Evolutionary conservation across 2,797 vertebrate genomes (phyloP), one percentile per base, ranked within the genome.

Genomic region (Serranus cabrilla): DNA sequence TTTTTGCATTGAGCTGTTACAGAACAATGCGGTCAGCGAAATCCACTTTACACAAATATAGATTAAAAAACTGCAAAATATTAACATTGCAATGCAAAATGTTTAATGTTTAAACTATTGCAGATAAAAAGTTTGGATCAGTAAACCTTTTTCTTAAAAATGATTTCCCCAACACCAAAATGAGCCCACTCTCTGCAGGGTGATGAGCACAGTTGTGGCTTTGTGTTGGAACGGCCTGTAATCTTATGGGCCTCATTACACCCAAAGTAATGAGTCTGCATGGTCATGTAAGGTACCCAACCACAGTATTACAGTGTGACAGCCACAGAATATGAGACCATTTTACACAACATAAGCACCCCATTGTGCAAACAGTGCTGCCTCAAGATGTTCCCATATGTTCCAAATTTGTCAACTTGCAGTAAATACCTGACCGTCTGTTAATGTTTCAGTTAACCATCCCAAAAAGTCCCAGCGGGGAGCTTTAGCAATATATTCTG

Each of bases 281-380:
- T 52, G 43, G 37, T 51, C 65, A 52, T 46, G 11, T 50, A 13
- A 81, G 13, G 63, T 31, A 16, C 20, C 52, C 39, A 37, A 37
- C 18, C 23, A 37, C 34, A 42, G 27, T 57, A 10, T 39, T 27
- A 37, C 40, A n/a, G 27, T 46, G 61, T 62, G 43, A 67, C 62
- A 72, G 20, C 3, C 39, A 42, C 5, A 52, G 27, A 63, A 63
- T 57, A 57, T 46, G 62, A 72, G 51, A 51, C 21, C 11, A 25
- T 42, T 62, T 58, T n/a, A 62, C 50, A 61, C 50, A 57, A 58
- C 40, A 63, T 25, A 49, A 71, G 60, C 47, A 62, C 50, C 62
- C 62, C 46, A 34, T 54, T 58, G 73, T 47, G 50, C 54, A 6
- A 49, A 69, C 62, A 43, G 45, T 49, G 27, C 52, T 25, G 25